Evolutionary conservation across 2,797 vertebrate species (phyloP).

Genomic region (Ispidina picta): DNA sequence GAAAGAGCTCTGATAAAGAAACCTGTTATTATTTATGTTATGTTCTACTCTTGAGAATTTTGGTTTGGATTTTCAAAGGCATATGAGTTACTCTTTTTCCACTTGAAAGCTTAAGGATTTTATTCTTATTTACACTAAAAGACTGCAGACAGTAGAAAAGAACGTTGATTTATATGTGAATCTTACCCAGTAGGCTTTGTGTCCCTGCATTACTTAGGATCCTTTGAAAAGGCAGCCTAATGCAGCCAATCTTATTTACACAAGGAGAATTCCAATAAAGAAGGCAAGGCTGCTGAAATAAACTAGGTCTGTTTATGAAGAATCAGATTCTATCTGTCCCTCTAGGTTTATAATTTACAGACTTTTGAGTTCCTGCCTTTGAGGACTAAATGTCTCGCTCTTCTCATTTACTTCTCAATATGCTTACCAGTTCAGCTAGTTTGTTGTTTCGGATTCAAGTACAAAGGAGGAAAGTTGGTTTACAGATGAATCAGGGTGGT

Average conservation of each 20-base stretch:
- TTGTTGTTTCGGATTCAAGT: not conserved
- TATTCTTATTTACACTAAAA: conserved; percentile 16
- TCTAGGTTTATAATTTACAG: not conserved
- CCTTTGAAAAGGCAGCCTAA: conserved; percentile 8
- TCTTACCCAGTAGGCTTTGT: not conserved
- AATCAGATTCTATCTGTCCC: not conserved
- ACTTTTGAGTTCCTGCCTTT: not conserved
- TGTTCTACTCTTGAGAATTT: not conserved
- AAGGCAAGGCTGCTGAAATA: not conserved
- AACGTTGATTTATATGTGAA: not conserved
- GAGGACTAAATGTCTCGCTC: not conserved
- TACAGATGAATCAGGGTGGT: not conserved
- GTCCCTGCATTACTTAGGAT: not conserved
- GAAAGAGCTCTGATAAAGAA: not conserved
- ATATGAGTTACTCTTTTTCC: not conserved
- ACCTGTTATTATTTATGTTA: not conserved
- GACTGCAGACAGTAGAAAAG: not conserved
- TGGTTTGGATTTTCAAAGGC: conserved; percentile 24
- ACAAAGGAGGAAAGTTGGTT: not conserved
- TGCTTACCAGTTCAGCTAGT: not conserved
- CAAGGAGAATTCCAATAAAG: not conserved
- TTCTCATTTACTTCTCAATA: not conserved
- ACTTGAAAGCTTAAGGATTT: conserved; percentile 1
- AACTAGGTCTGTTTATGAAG: not conserved
- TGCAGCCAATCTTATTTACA: not conserved